phyloP scores from a whole-genome alignment of 2,888 invertebrate genomes.

The Geophilus truncorum region DNA sequence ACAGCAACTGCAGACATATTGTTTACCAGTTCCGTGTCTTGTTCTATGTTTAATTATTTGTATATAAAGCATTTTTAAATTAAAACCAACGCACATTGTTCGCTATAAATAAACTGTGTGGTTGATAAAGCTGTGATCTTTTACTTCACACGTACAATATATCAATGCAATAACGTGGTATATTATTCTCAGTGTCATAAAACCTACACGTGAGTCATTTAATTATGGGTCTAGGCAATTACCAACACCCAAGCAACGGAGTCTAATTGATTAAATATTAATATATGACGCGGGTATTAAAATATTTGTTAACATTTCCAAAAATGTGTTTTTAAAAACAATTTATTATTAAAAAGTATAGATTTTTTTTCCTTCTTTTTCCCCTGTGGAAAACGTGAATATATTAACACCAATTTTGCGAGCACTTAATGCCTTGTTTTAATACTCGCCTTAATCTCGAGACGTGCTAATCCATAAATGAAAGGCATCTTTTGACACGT shows the following conservation, averaged over 20 bases:
- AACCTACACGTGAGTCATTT: not conserved
- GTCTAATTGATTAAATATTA: not conserved
- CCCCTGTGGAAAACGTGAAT: not conserved
- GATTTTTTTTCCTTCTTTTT: not conserved
- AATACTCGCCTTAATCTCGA: not conserved
- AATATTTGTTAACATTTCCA: not conserved
- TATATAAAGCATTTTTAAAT: not conserved
- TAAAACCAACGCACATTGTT: not conserved
- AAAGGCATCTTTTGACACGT: not conserved
- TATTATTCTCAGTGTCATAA: conserved; percentile 6
- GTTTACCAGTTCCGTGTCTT: not conserved
- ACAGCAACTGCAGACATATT: not conserved
- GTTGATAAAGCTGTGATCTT: not conserved
- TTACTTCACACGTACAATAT: not conserved
- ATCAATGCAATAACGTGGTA: not conserved
- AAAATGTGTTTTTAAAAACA: not conserved
- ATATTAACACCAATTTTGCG: not conserved
- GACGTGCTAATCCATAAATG: conserved; percentile 11
- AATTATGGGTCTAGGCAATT: not conserved
- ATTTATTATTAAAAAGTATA: not conserved
- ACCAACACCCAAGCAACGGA: not conserved
- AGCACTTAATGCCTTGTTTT: not conserved
- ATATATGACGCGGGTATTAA: no score
- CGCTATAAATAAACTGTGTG: not conserved
- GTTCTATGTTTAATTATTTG: not conserved